phyloP scores from a whole-genome alignment of 1,140 invertebrate genomes.

The Caenorhabditis elegans region WBcel235 BX284605.5:5894501-5895000 shows the following conservation, averaged over 20 bases:
- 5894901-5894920: background rate
- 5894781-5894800: background rate
- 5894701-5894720: constrained; percentile 13
- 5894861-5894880: constrained; percentile 1
- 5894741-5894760: constrained; percentile 28
- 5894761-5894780: constrained; percentile 18
- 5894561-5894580: constrained; percentile 15
- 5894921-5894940: background rate
- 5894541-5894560: background rate
- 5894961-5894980: constrained; percentile 6
- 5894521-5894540: constrained; percentile 20
- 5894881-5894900: background rate
- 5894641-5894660: constrained; percentile 17
- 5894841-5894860: constrained; percentile 29
- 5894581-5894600: constrained; percentile 32
- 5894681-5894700: constrained; percentile 27
- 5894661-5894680: constrained; percentile 26
- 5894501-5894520: background rate
- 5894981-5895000: constrained; percentile 25
- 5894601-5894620: constrained; percentile 2
- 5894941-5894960: background rate
- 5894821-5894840: constrained; percentile 33
- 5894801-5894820: constrained; percentile 10
- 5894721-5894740: background rate
- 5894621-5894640: constrained; percentile 27